phyloP scores from a whole-genome alignment of 2,888 invertebrate species.

The Tetranychus truncatus region DNA sequence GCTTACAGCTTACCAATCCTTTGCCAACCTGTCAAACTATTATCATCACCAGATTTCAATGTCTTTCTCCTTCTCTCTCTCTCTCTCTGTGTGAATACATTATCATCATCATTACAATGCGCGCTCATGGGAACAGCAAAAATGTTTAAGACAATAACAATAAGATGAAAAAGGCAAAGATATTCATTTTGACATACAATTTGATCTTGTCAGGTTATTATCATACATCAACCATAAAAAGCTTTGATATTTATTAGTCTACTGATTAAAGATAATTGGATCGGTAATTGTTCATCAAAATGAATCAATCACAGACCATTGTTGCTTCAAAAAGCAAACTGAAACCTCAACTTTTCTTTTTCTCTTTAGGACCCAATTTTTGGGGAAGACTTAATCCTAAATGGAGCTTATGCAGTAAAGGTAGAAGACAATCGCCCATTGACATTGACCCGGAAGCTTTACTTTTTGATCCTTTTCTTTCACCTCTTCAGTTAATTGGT shows the following conservation, averaged over 20 bases:
- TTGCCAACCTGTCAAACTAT: no score
- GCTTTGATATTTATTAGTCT: no score
- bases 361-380: slow-evolving; percentile 72
- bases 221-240: no score
- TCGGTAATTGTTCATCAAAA: background rate
- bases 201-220: background rate
- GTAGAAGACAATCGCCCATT: slow-evolving; percentile 87
- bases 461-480: slow-evolving; percentile 83
- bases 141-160: no score
- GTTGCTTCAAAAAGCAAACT: background rate
- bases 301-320: background rate
- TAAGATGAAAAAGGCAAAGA: background rate
- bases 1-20: no score
- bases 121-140: no score
- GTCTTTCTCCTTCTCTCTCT: no score
- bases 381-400: slow-evolving; percentile 96
- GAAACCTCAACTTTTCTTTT: background rate
- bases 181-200: background rate
- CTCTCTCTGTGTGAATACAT: no score
- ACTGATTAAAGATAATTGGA: no score
- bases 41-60: no score
- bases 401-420: slow-evolving; percentile 91
- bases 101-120: no score
- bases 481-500: slow-evolving; percentile 75
- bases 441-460: slow-evolving; percentile 82